Evolutionary conservation across 2,113 vertebrate species (phyloP), one percentile per base, ranked within the genome.

Genomic region (Pitta sordida): DNA sequence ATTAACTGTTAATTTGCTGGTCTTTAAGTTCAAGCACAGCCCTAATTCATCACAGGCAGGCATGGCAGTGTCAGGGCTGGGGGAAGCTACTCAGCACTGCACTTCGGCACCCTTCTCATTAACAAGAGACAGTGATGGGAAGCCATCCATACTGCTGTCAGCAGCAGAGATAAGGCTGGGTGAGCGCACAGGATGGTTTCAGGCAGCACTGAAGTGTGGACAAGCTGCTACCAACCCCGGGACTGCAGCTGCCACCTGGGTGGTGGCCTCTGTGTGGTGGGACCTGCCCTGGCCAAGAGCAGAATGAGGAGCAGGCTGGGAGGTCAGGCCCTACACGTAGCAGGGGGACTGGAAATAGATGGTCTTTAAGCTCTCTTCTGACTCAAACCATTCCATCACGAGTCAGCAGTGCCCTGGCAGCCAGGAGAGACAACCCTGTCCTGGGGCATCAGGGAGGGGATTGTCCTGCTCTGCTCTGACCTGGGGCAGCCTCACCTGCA

Each of bases 1-100:
- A 98, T 98, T 98, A 98, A 98, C 98, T 97, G 97, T 97, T 98
- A 97, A 98, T 98, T 98, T 98, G 97, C 97, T 95, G 96, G 97
- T 97, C 97, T 97, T 97, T 98, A 86, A 90, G 97, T 98, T 98
- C 98, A 98, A 98, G 97, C 97, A 96, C 89, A 94, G 94, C 94
- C 95, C 95, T 97, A 97, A 98, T 98, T 97, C 95, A 98, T 98
- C 98, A 98, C 94, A 74, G 82, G 95, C 91, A 82, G 80, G 96
- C 97, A 92, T 94, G 95, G 96, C 43, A 34, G 56, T 89, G 96
- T 96, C 96, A 94, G 55, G 93, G 63, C 80, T 16, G 32, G 52
- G 65, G 91, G 58, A 88, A 89, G 90, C 90, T 41, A 60, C 71
- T 73, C 48, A 1, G 3, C 26, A 1, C 86, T 80, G 71, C 86